Evolutionary conservation across 2,113 vertebrate species (phyloP), one percentile per base, ranked within the genome.

Genomic region (Marmota monax): DNA sequence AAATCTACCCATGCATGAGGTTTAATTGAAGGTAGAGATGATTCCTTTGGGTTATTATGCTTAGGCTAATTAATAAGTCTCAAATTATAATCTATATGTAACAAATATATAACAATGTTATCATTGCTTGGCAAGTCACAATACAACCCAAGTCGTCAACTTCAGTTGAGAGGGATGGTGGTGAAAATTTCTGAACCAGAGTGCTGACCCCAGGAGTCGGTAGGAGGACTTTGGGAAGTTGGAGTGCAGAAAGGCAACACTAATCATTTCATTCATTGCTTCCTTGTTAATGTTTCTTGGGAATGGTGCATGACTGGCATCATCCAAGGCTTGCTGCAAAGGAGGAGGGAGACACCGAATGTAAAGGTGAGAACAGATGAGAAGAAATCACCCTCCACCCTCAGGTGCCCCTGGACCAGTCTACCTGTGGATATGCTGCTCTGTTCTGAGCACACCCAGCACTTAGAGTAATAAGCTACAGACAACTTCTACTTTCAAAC

Each of bases 1-100:
- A 92, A 14, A 89, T 29, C 25, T 63, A 63, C n/a, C 37, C 22
- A 34, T 37, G 8, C 7, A 1, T 92, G 76, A 84, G 4, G 34
- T 84, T 82, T 79, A 32, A 82, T 93, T 92, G 86, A 79, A 83
- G 23, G 4, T 65, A 45, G 83, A 92, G 32, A 83, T 53, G 67
- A 80, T 87, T 72, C 32, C 25, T 85, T 92, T 89, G 13, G 61
- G 4, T 84, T 86, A 65, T 48, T 93, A 56, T 88, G 32, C 23
- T 84, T 97, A 34, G 20, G 65, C 53, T 83, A 80, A 87, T 53
- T 76, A 76, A 51, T 14, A 51, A 51, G 29, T 61, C 58, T 77
- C 90, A 87, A 86, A 61, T 85, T 84, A 34, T 23, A 67, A 22
- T 45, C 42, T 84, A 51, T 61, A 67, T n/a, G 12, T 69, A 74